Percentiles rank a stretch among this genome's conserved stretches.
These are phyloP conservation scores for Philopedon plagiatum DNA, from an alignment of 2,888 invertebrate species.

Conservation along the genomic window DNA sequence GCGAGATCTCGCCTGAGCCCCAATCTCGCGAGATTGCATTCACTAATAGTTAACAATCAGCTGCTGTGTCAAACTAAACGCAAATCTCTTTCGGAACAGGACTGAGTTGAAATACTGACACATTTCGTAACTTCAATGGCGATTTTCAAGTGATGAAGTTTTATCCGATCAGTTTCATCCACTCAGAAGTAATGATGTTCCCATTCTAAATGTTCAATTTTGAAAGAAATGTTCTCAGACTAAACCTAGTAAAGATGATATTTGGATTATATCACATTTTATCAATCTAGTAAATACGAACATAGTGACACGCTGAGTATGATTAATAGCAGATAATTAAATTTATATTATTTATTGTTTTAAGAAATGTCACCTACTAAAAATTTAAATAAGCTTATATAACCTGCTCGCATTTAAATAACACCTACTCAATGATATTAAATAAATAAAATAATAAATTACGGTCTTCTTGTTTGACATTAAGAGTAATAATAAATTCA, in stretches of 20 bases:
- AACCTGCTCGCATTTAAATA: constrained; percentile 42
- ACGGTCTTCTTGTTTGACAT: background rate
- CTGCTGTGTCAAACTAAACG: too few species aligned
- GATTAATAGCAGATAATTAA: constrained; percentile 47
- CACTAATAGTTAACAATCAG: too few species aligned
- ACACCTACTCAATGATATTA: constrained; percentile 29
- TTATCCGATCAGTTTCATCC: too few species aligned
- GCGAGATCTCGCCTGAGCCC: too few species aligned
- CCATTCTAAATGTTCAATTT: too few species aligned
- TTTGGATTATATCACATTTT: constrained; percentile 35
- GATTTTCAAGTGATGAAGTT: too few species aligned
- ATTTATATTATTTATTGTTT: constrained; percentile 47
- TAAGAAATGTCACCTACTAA: constrained; percentile 49
- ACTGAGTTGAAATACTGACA: too few species aligned
- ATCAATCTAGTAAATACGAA: constrained; percentile 24
- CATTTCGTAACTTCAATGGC: too few species aligned
- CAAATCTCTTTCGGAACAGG: too few species aligned
- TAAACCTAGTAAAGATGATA: constrained; percentile 7
- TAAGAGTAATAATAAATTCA: background rate
- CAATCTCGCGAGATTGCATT: too few species aligned
- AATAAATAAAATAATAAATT: constrained; percentile 28
- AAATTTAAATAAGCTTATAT: constrained; percentile 43
- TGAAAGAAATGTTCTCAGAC: background rate
- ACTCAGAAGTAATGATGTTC: too few species aligned
- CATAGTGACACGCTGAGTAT: constrained; percentile 16